Evolutionary conservation across 2,888 invertebrate species (phyloP), one percentile per base, ranked within the genome.

Genomic region (Bembecia ichneumoniformis): DNA sequence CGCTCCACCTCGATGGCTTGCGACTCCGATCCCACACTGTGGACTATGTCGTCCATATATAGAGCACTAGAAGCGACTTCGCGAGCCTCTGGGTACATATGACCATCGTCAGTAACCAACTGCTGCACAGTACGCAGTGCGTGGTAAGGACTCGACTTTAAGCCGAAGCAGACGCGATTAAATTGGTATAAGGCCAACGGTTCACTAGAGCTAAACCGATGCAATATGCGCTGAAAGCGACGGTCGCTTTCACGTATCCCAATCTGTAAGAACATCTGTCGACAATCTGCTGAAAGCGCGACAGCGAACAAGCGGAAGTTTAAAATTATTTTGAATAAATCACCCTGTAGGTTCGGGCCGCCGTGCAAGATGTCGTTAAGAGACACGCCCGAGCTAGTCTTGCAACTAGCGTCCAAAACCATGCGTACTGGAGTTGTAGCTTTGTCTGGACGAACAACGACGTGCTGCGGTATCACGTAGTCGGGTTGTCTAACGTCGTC

Each of bases 401-500:
- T n/a, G n/a, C n/a, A n/a, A n/a, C n/a, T n/a, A n/a, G n/a, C n/a
- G n/a, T n/a, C n/a, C n/a, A n/a, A n/a, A n/a, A n/a, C n/a, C n/a
- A n/a, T n/a, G n/a, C n/a, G n/a, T n/a, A n/a, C n/a, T n/a, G n/a
- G n/a, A n/a, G n/a, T n/a, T n/a, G n/a, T n/a, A n/a, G n/a, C n/a
- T n/a, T n/a, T n/a, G n/a, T n/a, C n/a, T n/a, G n/a, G n/a, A n/a
- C n/a, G n/a, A n/a, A n/a, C n/a, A n/a, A n/a, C n/a, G n/a, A n/a
- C n/a, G n/a, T n/a, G n/a, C n/a, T n/a, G n/a, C n/a, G n/a, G n/a
- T n/a, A n/a, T n/a, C n/a, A 54, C 51, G 15, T 53, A 50, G 43
- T 58, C 58, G 13, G 60, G n/a, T n/a, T n/a, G 56, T 3, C 51
- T 51, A 34, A 58, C 44, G 2, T 56, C 56, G 52, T 52, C 4